Conservation (phyloP, 2,888 invertebrate species). For the Microplitis manilae region DNA sequence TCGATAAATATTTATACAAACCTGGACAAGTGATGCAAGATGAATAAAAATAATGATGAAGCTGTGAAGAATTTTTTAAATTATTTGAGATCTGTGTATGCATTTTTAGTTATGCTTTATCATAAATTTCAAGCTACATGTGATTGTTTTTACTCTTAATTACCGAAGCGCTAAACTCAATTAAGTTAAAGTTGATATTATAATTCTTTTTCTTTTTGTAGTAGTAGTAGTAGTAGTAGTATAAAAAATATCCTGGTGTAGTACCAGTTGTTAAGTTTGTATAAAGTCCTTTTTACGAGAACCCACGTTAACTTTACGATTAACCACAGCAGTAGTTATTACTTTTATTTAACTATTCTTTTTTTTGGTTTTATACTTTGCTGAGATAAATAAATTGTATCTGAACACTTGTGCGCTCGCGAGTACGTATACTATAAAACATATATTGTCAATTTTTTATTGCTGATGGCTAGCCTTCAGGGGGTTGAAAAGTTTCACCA, state of each 20-base stretch:
- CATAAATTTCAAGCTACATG: no score
- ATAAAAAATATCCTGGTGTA: conserved; percentile 45
- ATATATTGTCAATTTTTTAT: conserved; percentile 6
- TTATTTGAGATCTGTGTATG: no score
- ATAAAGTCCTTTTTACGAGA: conserved; percentile 51
- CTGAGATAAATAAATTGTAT: conserved; percentile 24
- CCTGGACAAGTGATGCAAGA: no score
- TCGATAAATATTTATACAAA: no score
- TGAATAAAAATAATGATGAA: no score
- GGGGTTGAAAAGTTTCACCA: conserved; percentile 18
- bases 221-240: conserved; percentile 36
- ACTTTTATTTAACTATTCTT: background rate
- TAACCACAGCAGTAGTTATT: conserved; percentile 46
- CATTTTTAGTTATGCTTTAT: no score
- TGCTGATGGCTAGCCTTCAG: conserved; percentile 20
- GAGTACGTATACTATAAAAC: conserved; percentile 8
- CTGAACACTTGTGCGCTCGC: conserved; percentile 1
- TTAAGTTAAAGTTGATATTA: background rate
- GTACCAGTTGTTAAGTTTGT: conserved; percentile 52
- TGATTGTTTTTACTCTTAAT: background rate
- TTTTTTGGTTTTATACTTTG: background rate
- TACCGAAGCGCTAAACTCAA: conserved; percentile 18
- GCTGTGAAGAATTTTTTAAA: no score
- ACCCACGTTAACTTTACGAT: conserved; percentile 52
- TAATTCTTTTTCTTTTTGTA: background rate